Base-by-base conservation (phyloP, 2,113 vertebrate species). In the Aegithalos caudatus region DNA sequence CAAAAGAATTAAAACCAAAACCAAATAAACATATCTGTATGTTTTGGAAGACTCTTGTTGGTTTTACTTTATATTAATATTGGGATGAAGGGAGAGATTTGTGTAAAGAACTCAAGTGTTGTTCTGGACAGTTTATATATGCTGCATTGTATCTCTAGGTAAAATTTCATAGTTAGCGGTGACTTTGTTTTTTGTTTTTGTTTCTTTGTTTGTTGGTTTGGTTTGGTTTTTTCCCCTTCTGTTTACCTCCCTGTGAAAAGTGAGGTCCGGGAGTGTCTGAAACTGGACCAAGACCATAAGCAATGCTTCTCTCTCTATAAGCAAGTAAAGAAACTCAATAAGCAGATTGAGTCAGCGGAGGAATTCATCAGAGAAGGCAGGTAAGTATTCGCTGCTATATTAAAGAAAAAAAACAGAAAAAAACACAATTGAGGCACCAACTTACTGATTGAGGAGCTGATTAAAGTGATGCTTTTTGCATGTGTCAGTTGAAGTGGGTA, bases 271-370 rank as follows among this genome's bases (percentile, higher is more conserved):
- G 99, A 99, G 93, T 99, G 99, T 96, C 97, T 99, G 91, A 99
- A 99, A 96, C 98, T 99, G 92, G 99, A 99, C 95, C 99, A 99
- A 50, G 99, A 99, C 94, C 99, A 99, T 95, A 99, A 99, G 95
- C 98, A 98, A 33, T 99, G 99, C 93, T 99, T 99, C 97, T 98
- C 98, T 91, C 99, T 99, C 81, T 99, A 99, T 98, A 99, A 99
- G 84, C 98, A 98, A 97, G 99, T 99, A 38, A 99, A 99, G 98
- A 99, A 99, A 95, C 98, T 99, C 87, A 99, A 98, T 97, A 99
- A 99, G 80, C 98, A 99, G 97, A 99, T 99, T 5, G 96, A 97
- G 82, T 98, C 98, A 80, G 99, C 99, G 16, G 99, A 99, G 94
- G 98, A 99, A 45, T 97, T 99, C 56, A 99, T 99, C 92, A 97